phyloP scores from a whole-genome alignment of 2,113 vertebrate genomes.

The Cottus gobio region DNA sequence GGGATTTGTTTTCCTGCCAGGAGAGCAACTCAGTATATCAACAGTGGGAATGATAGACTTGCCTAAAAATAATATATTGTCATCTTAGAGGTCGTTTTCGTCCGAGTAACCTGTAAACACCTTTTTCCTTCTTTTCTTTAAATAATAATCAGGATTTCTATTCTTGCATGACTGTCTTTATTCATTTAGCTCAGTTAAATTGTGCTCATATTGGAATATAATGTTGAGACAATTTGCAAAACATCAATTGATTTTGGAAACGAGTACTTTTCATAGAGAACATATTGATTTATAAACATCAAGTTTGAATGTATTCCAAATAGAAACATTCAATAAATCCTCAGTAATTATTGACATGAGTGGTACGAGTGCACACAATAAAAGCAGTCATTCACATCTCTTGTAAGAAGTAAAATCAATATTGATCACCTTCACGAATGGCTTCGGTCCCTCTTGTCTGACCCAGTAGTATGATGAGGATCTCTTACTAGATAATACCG shows the following conservation, averaged over 20 bases:
- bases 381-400: not conserved
- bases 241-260: not conserved
- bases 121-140: not conserved
- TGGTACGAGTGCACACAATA: not conserved
- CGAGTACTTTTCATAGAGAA: too few species aligned
- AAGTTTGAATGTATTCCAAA: constrained; percentile 9
- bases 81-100: not conserved
- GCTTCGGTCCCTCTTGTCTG: not conserved
- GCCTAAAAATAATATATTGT: constrained; percentile 3
- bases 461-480: not conserved
- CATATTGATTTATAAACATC: not conserved
- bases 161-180: not conserved
- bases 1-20: constrained; percentile 12
- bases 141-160: not conserved
- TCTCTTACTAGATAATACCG: not conserved
- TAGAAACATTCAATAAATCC: constrained; percentile 7
- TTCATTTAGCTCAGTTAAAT: not conserved
- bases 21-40: constrained; percentile 9
- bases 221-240: not conserved
- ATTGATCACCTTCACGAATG: not conserved
- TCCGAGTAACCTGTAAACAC: not conserved
- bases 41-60: not conserved
- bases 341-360: not conserved
- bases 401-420: not conserved
- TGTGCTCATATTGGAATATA: not conserved